These are phyloP conservation scores for Plecotus auritus DNA, from an alignment of 2,113 vertebrate genomes.

Conservation along the genomic window DNA sequence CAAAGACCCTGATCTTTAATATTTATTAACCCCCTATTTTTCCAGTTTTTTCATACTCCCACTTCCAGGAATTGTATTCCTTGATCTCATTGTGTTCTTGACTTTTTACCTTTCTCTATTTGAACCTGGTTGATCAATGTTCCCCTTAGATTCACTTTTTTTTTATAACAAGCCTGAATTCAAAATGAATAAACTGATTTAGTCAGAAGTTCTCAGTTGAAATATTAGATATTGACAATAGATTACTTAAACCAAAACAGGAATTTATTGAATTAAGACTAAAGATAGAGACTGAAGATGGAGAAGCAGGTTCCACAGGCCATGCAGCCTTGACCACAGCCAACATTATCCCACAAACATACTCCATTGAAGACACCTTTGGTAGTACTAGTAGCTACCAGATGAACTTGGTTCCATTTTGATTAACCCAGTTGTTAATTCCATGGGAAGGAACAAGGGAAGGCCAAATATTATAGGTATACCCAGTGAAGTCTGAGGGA, in stretches of 20 bases:
- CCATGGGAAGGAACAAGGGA: too few relatives aligned
- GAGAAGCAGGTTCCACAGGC: not conserved
- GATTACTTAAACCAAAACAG: not conserved
- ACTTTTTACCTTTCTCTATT: not conserved
- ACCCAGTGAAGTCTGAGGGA: too few relatives aligned
- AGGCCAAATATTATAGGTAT: too few relatives aligned
- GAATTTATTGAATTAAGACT: not conserved
- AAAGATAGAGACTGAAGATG: not conserved
- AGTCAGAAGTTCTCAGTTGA: not conserved
- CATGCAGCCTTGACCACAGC: too few relatives aligned
- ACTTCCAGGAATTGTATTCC: not conserved
- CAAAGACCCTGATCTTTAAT: not conserved
- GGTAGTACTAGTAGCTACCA: not conserved
- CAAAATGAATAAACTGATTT: not conserved
- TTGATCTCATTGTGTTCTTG: not conserved
- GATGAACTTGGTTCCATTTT: not conserved
- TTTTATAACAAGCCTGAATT: not conserved
- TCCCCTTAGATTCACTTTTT: not conserved
- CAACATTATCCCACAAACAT: not conserved
- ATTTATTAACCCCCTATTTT: not conserved
- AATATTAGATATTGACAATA: not conserved
- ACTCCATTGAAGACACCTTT: not conserved
- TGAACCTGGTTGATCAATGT: not conserved
- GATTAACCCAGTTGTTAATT: too few relatives aligned
- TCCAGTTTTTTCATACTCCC: not conserved